Base-by-base conservation (phyloP, 2,888 invertebrate species). In the Harpalus rubripes region DNA sequence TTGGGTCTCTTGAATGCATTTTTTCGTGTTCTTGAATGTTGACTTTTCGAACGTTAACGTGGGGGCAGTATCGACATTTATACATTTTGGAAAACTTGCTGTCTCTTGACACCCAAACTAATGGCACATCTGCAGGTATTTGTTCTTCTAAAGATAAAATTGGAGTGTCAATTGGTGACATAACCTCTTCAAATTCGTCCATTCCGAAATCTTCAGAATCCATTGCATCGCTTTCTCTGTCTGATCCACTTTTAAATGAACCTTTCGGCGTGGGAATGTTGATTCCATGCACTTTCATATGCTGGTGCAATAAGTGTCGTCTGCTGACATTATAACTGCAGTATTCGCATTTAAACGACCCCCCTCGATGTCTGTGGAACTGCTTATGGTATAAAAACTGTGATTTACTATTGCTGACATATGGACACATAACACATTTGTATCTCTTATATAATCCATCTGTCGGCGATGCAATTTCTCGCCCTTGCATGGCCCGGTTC, bases 311-410 rank as follows among this genome's bases (percentile, higher is more conserved):
- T 58, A 97, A 92, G 88, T 97, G 96, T 86, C 95, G 92, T 89
- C 96, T 96, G 83, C 95, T 95, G 7, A 96, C 96, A 88, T 96
- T 96, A 89, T 96, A 97, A 87, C 95, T 95, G 90, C 97, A 98
- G 87, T 95, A 93, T 22, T 94, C 94, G 89, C 98, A 98, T 90
- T 96, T 96, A 91, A 95, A 96, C n/a, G 94, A 94, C 0, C 95
- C 95, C 65, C 94, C 94, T 81, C 94, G 93, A 0, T 95, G 94
- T 58, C 95, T 93, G 89, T 98, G 98, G 89, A 97, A 95, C 89
- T 97, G 96, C 89, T 96, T 96, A 89, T 97, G 97, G 89, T 97
- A 96, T 89, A 95, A 94, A 90, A 95, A 96, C 90, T 97, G 97
- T 32, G 96, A 96, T 90, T 96, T 96, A 90, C 96, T 96, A 89